Evolutionary conservation across 1,140 invertebrate genomes (phyloP), one percentile per base, ranked within the genome.

Genomic region (Globodera rostochiensis): DNA sequence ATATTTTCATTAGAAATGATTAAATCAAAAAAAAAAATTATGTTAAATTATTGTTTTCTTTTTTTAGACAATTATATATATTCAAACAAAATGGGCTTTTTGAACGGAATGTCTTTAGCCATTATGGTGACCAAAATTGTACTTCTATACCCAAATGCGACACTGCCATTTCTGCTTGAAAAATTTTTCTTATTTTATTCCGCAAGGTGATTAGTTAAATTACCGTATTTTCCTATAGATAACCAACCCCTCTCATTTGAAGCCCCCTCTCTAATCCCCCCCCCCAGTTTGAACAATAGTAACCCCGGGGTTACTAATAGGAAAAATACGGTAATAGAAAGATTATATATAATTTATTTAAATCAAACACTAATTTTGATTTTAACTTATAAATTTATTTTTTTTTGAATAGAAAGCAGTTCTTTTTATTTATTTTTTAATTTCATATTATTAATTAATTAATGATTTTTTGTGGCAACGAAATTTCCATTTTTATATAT

Each of bases 101-200:
- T 74, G 53, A 74, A 74, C 53, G 73, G 73, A 74, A 50, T 57
- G 47, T 25, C 25, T 74, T 74, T 74, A 21, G 5, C 73, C 53
- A 74, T 74, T 6, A 50, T 74, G 53, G 53, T 21, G 5, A 25
- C 73, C 5, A 74, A 74, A 74, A 36, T 74, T 21, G 6, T 74
- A 19, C 73, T 74, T 9, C 53, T 74, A 6, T 74, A n/a, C 21
- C 73, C 73, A 50, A 25, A 45, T 74, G 21, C 47, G 47, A n/a
- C 73, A n/a, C 47, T 74, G 7, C 73, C 21, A 50, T 74, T 74
- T 74, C 8, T 74, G 25, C 5, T 74, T 49, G 73, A 74, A 74
- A 74, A 46, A 9, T 74, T 74, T 57, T 74, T 74, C 21, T 45
- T 74, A 19, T 8, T 36, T 74, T 74, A 74, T 74, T 74, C 73